These are phyloP conservation scores for Eurytoma californica DNA, from an alignment of 2,888 invertebrate genomes.

Conservation along the genomic window DNA sequence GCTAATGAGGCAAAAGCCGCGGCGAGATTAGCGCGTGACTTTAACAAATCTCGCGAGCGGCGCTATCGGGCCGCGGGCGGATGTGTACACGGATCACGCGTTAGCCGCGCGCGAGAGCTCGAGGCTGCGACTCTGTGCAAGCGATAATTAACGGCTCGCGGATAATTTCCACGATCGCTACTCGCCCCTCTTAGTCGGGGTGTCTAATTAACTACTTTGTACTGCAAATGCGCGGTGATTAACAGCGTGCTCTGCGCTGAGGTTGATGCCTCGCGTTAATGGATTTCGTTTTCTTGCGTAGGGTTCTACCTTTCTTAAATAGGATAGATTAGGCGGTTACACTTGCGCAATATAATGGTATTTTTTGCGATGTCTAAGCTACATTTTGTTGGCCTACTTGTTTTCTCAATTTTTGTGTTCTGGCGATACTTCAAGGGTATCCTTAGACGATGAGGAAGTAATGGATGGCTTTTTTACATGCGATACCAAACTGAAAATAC, in stretches of 20 bases:
- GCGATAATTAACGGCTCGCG: no score
- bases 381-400: slow-evolving; percentile 30
- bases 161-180: no score
- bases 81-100: no score
- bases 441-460: slow-evolving; percentile 34
- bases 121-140: no score
- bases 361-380: slow-evolving; percentile 3
- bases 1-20: slow-evolving; percentile 40
- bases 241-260: no score
- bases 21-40: slow-evolving; percentile 6
- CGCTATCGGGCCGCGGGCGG: not conserved
- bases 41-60: slow-evolving; percentile 23
- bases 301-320: not conserved
- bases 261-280: no score
- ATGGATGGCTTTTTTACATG: slow-evolving; percentile 43
- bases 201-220: no score
- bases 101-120: no score
- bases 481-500: slow-evolving; percentile 32
- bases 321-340: not conserved
- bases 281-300: no score
- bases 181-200: no score
- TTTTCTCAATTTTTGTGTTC: slow-evolving; percentile 24
- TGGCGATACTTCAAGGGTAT: not conserved
- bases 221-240: no score
- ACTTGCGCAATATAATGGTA: not conserved